Percentiles rank a stretch among this genome's conserved stretches.
These are phyloP conservation scores for Steinernema feltiae DNA, from an alignment of 1,140 invertebrate genomes.

Conservation along the genomic window DNA sequence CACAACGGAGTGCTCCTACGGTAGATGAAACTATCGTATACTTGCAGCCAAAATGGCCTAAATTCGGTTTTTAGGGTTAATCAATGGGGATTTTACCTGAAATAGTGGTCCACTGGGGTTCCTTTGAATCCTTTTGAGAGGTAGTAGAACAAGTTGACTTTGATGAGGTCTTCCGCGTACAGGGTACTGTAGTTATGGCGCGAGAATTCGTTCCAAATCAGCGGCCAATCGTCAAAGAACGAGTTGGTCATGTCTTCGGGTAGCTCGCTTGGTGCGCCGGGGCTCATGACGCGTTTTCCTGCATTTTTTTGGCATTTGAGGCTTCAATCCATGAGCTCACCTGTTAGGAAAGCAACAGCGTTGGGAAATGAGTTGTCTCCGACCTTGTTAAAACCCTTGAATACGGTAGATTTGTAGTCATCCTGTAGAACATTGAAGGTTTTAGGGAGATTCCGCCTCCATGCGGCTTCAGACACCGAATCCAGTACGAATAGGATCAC, in stretches of 20 bases:
- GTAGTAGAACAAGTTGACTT: conserved; percentile 52
- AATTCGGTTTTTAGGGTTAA: conserved; percentile 19
- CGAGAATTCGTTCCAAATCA: conserved; percentile 73
- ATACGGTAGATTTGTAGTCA: conserved; percentile 38
- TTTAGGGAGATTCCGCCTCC: conserved; percentile 36
- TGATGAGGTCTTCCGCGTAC: conserved; percentile 52
- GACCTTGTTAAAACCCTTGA: conserved; percentile 50
- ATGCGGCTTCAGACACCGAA: conserved; percentile 48
- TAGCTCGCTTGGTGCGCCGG: conserved; percentile 23
- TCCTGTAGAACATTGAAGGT: conserved; percentile 38
- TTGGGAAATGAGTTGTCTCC: conserved; percentile 53
- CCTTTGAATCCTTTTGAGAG: conserved; percentile 43
- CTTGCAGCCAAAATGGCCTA: conserved; percentile 45
- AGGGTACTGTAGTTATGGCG: conserved; percentile 58
- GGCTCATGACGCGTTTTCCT: not conserved
- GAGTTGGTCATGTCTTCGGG: conserved; percentile 58
- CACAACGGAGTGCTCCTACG: conserved; percentile 47
- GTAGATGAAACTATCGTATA: conserved; percentile 44
- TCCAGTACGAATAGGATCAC: conserved; percentile 44
- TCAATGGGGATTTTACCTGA: conserved; percentile 29
- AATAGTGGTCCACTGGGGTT: conserved; percentile 42
- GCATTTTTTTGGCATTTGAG: not conserved
- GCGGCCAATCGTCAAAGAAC: conserved; percentile 69
- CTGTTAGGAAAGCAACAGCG: conserved; percentile 47
- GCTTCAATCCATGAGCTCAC: conserved; percentile 24